Evolutionary conservation across 2,113 vertebrate genomes (phyloP).

Genomic region (Platanista minor): DNA sequence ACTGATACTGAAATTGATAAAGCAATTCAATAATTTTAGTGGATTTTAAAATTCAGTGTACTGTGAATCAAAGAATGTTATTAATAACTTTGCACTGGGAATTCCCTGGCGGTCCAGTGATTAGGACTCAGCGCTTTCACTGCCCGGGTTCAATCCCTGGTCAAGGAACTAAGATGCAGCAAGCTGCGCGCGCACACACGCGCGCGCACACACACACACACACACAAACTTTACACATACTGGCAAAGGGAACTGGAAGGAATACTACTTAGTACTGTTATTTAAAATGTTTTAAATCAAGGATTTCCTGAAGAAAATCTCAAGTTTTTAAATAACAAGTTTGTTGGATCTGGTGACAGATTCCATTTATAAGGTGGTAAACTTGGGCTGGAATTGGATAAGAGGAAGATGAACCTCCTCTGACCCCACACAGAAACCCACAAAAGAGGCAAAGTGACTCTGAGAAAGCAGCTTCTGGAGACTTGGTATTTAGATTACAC

Average conservation of each 20-base stretch:
- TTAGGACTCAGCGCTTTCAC: background rate
- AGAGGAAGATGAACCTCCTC: background rate
- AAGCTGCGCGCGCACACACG: background rate
- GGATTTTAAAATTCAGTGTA: slow-evolving; percentile 23
- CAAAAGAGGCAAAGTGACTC: background rate
- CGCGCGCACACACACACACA: background rate
- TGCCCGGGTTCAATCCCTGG: background rate
- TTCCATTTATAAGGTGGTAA: background rate
- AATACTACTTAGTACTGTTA: background rate
- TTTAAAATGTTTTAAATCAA: slow-evolving; percentile 38
- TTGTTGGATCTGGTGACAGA: background rate
- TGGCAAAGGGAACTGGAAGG: background rate
- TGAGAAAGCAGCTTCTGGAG: background rate
- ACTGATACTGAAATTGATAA: background rate
- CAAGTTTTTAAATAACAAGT: background rate
- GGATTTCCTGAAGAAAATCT: background rate
- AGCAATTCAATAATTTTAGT: background rate
- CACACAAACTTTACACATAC: background rate
- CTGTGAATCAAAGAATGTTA: background rate
- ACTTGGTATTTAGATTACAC: background rate
- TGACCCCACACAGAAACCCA: background rate
- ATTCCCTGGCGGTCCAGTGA: background rate
- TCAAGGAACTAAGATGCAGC: background rate
- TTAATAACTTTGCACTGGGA: background rate
- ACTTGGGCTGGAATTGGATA: background rate